A percentile compares a stretch with the other conserved stretches of the same genome.
These are phyloP conservation scores for Bungarus multicinctus DNA, from an alignment of 2,113 vertebrate genomes.

Conservation along the genomic window DNA sequence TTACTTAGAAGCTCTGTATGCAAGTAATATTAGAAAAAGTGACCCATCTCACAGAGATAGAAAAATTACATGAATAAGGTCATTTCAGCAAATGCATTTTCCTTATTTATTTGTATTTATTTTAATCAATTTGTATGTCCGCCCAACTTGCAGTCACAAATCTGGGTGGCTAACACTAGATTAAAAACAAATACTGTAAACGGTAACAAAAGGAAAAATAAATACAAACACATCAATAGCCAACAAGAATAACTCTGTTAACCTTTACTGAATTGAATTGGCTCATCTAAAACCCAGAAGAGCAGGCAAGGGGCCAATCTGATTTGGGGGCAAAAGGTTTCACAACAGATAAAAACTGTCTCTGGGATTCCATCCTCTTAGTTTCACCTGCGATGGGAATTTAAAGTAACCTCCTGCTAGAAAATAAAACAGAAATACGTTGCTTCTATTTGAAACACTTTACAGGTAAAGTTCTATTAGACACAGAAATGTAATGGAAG, in stretches of 20 bases:
- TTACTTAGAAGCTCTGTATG: background rate
- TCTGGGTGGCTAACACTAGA: background rate
- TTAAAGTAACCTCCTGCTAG: background rate
- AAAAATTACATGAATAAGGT: background rate
- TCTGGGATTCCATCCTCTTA: background rate
- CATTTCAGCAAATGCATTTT: background rate
- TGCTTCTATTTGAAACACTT: background rate
- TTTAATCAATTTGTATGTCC: background rate
- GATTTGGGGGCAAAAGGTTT: background rate
- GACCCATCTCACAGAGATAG: background rate
- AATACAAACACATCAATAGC: background rate
- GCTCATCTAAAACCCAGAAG: background rate
- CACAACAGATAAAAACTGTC: background rate
- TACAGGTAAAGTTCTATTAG: background rate
- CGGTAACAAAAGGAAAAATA: background rate
- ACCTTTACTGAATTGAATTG: background rate
- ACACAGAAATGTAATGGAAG: background rate
- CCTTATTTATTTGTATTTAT: background rate
- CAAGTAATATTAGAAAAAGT: background rate
- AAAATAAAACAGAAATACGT: background rate
- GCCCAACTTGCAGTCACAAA: background rate
- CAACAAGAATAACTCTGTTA: background rate
- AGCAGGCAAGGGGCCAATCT: background rate
- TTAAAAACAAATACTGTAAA: background rate
- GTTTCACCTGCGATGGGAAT: background rate